These are phyloP conservation scores for Brachyptera risi DNA, from an alignment of 2,888 invertebrate genomes.

Conservation along the genomic window DNA sequence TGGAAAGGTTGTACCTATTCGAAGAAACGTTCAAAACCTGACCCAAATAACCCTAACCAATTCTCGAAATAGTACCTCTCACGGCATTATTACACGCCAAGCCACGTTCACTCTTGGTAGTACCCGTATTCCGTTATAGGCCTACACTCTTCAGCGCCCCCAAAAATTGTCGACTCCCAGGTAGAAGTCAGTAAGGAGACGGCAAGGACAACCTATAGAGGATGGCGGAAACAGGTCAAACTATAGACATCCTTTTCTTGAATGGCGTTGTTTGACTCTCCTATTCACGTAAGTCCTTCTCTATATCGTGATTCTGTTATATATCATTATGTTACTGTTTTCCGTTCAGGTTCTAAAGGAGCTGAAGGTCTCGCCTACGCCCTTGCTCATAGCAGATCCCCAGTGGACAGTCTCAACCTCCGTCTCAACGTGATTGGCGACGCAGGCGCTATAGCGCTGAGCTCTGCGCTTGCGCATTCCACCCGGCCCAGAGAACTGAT, in stretches of 20 bases:
- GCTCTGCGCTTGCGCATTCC: conserved; percentile 52
- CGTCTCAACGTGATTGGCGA: conserved; percentile 57
- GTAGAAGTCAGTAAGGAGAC: no score
- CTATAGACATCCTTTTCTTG: not conserved
- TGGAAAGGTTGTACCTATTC: no score
- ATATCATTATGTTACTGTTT: not conserved
- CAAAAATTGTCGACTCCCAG: no score
- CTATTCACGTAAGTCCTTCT: not conserved
- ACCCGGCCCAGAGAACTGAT: conserved; percentile 51
- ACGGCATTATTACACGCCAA: no score
- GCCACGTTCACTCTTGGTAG: no score
- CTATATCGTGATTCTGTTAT: not conserved
- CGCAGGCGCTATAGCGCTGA: conserved; percentile 55
- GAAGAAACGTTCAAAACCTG: no score
- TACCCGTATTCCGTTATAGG: no score
- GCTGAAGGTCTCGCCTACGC: conserved; percentile 53
- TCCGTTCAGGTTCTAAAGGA: conserved; percentile 42
- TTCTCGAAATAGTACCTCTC: no score
- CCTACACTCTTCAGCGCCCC: no score
- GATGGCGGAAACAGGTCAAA: no score
- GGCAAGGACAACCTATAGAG: no score
- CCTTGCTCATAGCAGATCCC: conserved; percentile 50
- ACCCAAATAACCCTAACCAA: no score
- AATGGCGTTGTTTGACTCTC: not conserved
- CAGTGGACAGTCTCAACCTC: conserved; percentile 48